phyloP scores from a whole-genome alignment of 2,888 invertebrate species.

The Julus scandinavius region DNA sequence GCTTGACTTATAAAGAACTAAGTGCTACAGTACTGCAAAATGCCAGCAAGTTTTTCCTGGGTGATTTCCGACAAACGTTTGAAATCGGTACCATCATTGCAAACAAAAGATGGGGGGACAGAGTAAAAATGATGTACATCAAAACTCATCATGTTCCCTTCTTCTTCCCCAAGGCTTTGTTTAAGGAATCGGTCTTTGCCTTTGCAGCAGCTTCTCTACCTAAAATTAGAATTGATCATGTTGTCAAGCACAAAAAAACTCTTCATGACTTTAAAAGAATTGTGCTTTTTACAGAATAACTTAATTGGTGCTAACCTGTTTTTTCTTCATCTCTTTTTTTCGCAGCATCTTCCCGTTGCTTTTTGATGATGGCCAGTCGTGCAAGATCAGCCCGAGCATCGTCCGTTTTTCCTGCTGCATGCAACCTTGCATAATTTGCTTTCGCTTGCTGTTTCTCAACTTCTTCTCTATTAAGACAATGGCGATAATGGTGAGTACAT shows the following conservation, averaged over 20 bases:
- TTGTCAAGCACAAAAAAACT: neutral
- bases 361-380: constrained; percentile 89
- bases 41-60: neutral
- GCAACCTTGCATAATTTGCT: constrained; percentile 90
- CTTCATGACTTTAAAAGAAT: neutral
- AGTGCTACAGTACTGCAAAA: constrained; percentile 35
- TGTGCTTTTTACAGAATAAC: neutral
- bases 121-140: neutral
- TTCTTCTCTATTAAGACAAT: constrained; percentile 77
- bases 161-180: constrained; percentile 72
- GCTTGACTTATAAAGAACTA: neutral
- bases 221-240: constrained; percentile 60
- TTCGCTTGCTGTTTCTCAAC: constrained; percentile 89
- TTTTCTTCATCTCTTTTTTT: constrained; percentile 87
- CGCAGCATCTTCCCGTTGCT: constrained; percentile 96
- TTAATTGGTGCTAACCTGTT: constrained; percentile 69
- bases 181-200: constrained; percentile 72
- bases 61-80: neutral
- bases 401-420: constrained; percentile 94
- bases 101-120: neutral
- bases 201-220: constrained; percentile 73
- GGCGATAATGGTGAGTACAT: neutral
- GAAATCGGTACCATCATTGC: neutral
- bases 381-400: constrained; percentile 96
- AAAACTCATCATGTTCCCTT: constrained; percentile 37